Percentiles rank a stretch among this genome's conserved stretches.
phyloP scores from a whole-genome alignment of 1,140 invertebrate species.

The Drosophila mayri region DNA sequence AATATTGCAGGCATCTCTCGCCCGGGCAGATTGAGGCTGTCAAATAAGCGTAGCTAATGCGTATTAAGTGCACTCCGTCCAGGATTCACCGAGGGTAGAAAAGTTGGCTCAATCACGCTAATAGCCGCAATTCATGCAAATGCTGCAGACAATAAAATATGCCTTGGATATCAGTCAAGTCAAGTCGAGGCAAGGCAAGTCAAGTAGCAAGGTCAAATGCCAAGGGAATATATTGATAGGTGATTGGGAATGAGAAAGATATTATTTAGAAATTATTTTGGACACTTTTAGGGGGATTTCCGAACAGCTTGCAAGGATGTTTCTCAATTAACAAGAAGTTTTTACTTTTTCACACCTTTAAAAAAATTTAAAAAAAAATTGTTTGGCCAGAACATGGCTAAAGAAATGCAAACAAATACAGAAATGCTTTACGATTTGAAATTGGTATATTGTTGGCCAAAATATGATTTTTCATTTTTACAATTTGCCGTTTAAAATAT shows the following conservation, averaged over 20 bases:
- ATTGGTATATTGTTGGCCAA: too few relatives aligned
- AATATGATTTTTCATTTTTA: too few relatives aligned
- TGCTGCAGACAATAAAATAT: constrained; percentile 66
- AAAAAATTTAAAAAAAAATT: too few relatives aligned
- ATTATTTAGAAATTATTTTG: not conserved
- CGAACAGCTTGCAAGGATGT: not conserved
- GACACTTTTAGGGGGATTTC: not conserved
- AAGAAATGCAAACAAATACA: too few relatives aligned
- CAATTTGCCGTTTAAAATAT: too few relatives aligned
- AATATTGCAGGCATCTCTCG: constrained; percentile 65
- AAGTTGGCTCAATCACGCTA: constrained; percentile 58
- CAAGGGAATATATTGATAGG: constrained; percentile 21
- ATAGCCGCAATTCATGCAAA: constrained; percentile 74
- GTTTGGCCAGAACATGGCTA: too few relatives aligned
- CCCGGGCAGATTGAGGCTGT: constrained; percentile 53
- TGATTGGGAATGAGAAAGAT: not conserved
- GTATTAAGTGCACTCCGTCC: constrained; percentile 75
- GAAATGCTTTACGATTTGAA: too few relatives aligned
- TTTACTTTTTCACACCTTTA: too few relatives aligned
- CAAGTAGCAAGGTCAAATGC: constrained; percentile 63
- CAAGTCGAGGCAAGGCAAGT: constrained; percentile 38
- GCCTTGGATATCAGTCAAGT: constrained; percentile 61
- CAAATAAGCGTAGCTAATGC: constrained; percentile 81
- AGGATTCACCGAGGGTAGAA: constrained; percentile 15
- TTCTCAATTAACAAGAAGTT: too few relatives aligned